Evolutionary conservation across 2,888 invertebrate species (phyloP).

Genomic region (Drosophila siamana): DNA sequence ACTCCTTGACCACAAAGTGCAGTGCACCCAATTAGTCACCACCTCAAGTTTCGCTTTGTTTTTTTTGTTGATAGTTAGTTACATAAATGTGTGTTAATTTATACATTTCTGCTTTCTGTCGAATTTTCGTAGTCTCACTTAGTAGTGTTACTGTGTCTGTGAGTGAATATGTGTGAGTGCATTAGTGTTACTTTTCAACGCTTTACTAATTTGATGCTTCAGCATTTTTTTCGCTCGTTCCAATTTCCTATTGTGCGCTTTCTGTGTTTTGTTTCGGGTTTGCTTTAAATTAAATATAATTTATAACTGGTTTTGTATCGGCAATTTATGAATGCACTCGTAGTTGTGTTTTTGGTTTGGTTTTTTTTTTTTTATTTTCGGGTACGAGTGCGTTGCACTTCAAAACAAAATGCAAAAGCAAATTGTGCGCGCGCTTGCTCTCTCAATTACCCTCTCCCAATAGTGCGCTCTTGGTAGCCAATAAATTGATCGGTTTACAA

Average conservation of each 20-base stretch:
- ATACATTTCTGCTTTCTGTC: constrained; percentile 57
- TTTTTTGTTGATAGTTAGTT: constrained; percentile 46
- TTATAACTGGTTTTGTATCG: constrained; percentile 29
- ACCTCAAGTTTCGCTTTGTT: constrained; percentile 23
- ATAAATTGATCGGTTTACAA: constrained; percentile 36
- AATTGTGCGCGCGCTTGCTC: constrained; percentile 7
- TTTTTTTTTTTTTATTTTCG: constrained; percentile 19
- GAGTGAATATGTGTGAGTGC: constrained; percentile 20
- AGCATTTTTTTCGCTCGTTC: constrained; percentile 28
- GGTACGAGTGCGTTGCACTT: constrained; percentile 44
- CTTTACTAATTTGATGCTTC: constrained; percentile 65
- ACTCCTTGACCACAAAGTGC: constrained; percentile 30
- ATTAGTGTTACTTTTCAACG: constrained; percentile 49
- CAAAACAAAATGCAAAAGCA: constrained; percentile 21
- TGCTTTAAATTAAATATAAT: constrained; percentile 10
- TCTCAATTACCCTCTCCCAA: neutral
- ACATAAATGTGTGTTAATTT: constrained; percentile 78
- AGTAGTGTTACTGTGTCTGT: constrained; percentile 12
- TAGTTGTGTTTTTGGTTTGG: constrained; percentile 21
- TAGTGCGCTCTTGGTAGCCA: constrained; percentile 4
- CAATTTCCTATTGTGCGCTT: constrained; percentile 26
- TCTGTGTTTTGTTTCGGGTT: constrained; percentile 31
- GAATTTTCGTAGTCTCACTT: constrained; percentile 46
- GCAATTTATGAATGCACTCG: constrained; percentile 40
- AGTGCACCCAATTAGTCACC: constrained; percentile 54